These are phyloP conservation scores for Timema podura DNA, from an alignment of 2,888 invertebrate species.

Conservation along the genomic window DNA sequence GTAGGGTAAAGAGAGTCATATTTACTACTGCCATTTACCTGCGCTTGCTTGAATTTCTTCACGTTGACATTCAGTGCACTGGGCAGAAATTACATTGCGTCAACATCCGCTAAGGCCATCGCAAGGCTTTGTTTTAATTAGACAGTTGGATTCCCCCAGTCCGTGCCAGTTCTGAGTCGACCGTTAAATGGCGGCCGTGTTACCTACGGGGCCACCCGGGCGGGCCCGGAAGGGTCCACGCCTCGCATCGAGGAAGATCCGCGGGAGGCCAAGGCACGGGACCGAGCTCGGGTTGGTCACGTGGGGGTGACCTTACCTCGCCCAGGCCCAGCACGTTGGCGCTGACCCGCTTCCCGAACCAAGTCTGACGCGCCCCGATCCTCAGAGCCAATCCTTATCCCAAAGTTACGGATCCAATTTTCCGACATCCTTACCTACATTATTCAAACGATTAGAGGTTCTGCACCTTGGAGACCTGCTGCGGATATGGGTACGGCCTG, in stretches of 20 bases:
- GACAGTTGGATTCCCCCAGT: constrained; percentile 62
- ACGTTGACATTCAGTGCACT: no score
- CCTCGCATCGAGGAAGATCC: no score
- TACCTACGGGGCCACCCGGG: no score
- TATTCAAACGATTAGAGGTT: constrained; percentile 64
- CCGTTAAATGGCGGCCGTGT: constrained; percentile 17
- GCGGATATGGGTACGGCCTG: constrained; percentile 67
- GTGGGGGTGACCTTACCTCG: no score
- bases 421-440: constrained; percentile 67
- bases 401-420: constrained; percentile 63
- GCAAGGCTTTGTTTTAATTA: constrained; percentile 68
- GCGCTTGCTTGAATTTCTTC: constrained; percentile 53
- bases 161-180: constrained; percentile 54
- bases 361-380: constrained; percentile 58
- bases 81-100: no score
- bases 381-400: constrained; percentile 72
- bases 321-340: constrained; percentile 15
- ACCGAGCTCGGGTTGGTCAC: no score
- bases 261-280: no score
- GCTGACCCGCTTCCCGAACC: constrained; percentile 47
- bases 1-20: no score
- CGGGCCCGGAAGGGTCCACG: no score
- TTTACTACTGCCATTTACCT: no score
- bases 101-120: constrained; percentile 33
- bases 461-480: constrained; percentile 71